Evolutionary conservation across 92 coral and sea anemone genomes (phyloP).

Genomic region (Porites evermanni): DNA sequence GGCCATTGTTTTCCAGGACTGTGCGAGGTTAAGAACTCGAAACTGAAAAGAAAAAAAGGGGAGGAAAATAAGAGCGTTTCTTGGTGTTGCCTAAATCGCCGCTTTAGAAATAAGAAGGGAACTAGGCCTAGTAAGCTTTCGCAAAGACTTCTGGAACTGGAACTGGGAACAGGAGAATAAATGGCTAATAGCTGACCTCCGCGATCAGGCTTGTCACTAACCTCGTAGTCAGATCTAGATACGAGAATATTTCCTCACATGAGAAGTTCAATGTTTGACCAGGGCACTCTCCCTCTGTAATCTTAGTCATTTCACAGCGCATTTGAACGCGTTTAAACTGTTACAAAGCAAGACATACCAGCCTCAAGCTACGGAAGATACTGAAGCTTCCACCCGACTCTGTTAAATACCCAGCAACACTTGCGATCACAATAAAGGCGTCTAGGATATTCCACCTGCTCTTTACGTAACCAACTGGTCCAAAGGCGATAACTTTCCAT

Average conservation of each 20-base stretch:
- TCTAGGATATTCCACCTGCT: conserved; percentile 89
- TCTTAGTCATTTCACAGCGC: background rate
- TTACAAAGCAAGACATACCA: conserved; percentile 54
- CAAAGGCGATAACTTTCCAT: conserved; percentile 70
- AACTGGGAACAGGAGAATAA: too few relatives aligned
- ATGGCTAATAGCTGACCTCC: too few relatives aligned
- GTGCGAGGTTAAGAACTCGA: conserved; percentile 79
- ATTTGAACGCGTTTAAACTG: background rate
- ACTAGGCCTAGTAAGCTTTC: too few relatives aligned
- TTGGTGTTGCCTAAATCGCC: too few relatives aligned
- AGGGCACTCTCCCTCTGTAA: too few relatives aligned
- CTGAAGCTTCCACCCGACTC: conserved; percentile 81
- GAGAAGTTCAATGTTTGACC: too few relatives aligned
- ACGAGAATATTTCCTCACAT: too few relatives aligned
- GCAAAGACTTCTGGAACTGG: too few relatives aligned
- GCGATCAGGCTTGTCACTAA: too few relatives aligned
- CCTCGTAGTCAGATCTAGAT: too few relatives aligned
- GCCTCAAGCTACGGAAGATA: conserved; percentile 83
- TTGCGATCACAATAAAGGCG: conserved; percentile 70
- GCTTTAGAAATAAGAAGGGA: too few relatives aligned
- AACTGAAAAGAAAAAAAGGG: conserved; percentile 39
- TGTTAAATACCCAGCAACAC: conserved; percentile 74
- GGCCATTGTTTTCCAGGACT: conserved; percentile 88
- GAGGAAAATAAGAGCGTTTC: background rate
- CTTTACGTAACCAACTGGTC: conserved; percentile 67